Conservation (phyloP, 1,140 invertebrate species). For the Nephila pilipes region DNA sequence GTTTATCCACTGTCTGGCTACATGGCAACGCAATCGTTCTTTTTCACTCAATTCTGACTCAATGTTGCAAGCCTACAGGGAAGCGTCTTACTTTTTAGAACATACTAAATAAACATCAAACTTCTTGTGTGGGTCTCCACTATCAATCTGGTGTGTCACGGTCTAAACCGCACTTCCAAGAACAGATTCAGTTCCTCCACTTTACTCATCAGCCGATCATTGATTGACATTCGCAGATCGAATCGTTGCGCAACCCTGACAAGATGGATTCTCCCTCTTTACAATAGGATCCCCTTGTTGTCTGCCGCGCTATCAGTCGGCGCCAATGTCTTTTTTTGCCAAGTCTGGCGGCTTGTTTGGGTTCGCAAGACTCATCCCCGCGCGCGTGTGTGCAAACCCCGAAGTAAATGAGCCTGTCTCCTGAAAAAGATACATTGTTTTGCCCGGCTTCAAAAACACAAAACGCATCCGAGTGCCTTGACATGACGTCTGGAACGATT, state of each 20-base stretch:
- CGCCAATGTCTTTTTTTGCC: background rate
- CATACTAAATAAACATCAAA: too few species aligned
- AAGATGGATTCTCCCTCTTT: background rate
- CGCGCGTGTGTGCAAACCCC: background rate
- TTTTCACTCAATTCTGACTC: too few species aligned
- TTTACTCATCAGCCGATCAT: background rate
- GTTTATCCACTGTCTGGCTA: too few species aligned
- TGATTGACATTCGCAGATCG: background rate
- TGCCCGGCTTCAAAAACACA: background rate
- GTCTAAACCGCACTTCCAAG: too few species aligned
- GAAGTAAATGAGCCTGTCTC: background rate
- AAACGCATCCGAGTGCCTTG: background rate
- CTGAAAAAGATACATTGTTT: background rate
- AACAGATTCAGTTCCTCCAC: too few species aligned
- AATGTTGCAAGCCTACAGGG: too few species aligned
- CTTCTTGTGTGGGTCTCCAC: too few species aligned
- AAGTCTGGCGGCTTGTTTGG: conserved; percentile 6
- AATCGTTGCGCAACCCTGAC: background rate
- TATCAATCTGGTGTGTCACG: too few species aligned
- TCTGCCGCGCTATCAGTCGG: conserved; percentile 10
- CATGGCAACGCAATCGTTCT: too few species aligned
- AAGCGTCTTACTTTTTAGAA: too few species aligned
- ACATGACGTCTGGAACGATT: background rate
- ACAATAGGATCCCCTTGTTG: conserved; percentile 12
- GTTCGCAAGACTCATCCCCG: background rate